Conservation (phyloP, 2,113 vertebrate species). For the Leptobrachium leishanense region DNA sequence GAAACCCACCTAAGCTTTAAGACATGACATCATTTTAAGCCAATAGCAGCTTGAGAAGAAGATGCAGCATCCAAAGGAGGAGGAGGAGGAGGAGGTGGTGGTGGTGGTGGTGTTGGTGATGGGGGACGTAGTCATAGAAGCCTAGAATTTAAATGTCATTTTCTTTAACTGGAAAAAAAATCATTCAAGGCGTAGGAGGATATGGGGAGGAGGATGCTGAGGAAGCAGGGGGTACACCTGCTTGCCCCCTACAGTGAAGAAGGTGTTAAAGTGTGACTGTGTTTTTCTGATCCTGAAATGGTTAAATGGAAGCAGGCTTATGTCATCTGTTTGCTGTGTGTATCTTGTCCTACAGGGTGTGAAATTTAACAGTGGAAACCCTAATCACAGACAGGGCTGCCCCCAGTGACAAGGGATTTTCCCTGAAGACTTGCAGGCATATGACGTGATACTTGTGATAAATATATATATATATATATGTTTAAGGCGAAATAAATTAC, state of each 20-base stretch:
- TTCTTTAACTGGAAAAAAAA: background rate
- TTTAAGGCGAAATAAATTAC: no score
- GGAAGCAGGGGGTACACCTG: background rate
- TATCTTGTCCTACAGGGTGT: background rate
- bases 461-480: no score
- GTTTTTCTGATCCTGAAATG: accelerated
- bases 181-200: background rate
- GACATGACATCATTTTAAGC: conserved; percentile 93
- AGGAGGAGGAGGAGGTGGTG: no score
- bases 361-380: background rate
- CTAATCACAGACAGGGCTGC: background rate
- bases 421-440: background rate
- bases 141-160: conserved; percentile 4
- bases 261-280: background rate
- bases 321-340: background rate
- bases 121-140: background rate
- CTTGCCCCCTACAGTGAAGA: background rate
- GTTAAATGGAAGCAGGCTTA: background rate
- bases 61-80: conserved; percentile 71
- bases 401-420: background rate
- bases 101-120: no score
- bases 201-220: background rate
- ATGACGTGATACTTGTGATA: background rate
- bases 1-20: conserved; percentile 73
- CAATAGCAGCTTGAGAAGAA: conserved; percentile 77